These are phyloP conservation scores for Chrysolina oricalcia DNA, from an alignment of 2,888 invertebrate species.

Conservation along the genomic window DNA sequence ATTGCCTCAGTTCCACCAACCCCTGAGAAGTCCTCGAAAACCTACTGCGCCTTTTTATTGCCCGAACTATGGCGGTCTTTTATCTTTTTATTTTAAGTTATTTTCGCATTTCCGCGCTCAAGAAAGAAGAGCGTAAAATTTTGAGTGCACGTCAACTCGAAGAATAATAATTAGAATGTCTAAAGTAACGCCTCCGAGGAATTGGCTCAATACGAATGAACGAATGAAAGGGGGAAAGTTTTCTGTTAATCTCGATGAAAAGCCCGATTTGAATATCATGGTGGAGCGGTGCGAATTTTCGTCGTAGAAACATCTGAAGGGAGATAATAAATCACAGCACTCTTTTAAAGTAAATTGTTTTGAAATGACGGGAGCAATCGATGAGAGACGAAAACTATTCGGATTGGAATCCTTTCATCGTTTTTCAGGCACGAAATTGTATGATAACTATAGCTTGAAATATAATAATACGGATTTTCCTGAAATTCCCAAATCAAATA, in stretches of 20 bases:
- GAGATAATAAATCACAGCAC: slow-evolving; percentile 18
- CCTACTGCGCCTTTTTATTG: slow-evolving; percentile 40
- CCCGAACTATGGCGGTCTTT: slow-evolving; percentile 31
- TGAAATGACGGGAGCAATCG: neutral
- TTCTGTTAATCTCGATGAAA: slow-evolving; percentile 44
- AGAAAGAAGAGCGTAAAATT: slow-evolving; percentile 48
- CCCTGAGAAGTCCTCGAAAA: slow-evolving; percentile 31
- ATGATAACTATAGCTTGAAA: too few species aligned
- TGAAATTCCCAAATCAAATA: too few species aligned
- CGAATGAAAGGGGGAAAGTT: slow-evolving; percentile 34
- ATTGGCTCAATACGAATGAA: slow-evolving; percentile 34
- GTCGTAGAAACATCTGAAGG: slow-evolving; percentile 17
- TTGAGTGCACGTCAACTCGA: slow-evolving; percentile 47
- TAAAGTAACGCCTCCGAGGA: slow-evolving; percentile 41
- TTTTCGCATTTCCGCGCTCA: slow-evolving; percentile 47
- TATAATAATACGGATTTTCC: too few species aligned
- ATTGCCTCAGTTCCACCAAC: slow-evolving; percentile 6
- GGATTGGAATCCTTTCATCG: neutral
- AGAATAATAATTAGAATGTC: slow-evolving; percentile 51
- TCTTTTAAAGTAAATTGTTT: slow-evolving; percentile 1
- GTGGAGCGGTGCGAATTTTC: slow-evolving; percentile 17
- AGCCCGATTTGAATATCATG: slow-evolving; percentile 36
- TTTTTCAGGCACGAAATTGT: neutral
- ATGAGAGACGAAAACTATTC: neutral
- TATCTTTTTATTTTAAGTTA: slow-evolving; percentile 48